Conservation (phyloP, 2,797 vertebrate species). For the Chromis chromis region DNA sequence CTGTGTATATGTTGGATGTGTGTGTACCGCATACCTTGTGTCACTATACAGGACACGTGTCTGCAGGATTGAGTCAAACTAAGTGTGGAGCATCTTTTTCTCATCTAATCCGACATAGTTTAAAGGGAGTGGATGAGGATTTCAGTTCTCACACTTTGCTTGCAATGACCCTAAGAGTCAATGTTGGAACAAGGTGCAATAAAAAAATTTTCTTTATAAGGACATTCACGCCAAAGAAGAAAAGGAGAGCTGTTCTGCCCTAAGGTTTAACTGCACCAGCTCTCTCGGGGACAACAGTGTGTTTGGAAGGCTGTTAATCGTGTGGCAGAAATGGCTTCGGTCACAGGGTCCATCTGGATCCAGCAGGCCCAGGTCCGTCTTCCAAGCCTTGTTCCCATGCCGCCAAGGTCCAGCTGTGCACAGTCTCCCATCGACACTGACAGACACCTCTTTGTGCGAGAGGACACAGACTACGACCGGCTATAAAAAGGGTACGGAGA, state of each 20-base stretch:
- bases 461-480: constrained; percentile 44
- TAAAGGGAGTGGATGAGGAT: background rate
- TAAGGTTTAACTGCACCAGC: constrained; percentile 8
- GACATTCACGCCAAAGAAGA: constrained; percentile 9
- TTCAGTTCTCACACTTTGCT: constrained; percentile 3
- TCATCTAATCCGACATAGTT: background rate
- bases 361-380: constrained; percentile 2
- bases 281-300: constrained; percentile 21
- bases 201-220: background rate
- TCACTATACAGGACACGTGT: constrained; percentile 8
- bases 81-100: background rate
- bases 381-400: constrained; percentile 57
- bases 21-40: constrained; percentile 13
- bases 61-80: background rate
- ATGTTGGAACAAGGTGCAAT: constrained; percentile 9
- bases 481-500: constrained; percentile 49
- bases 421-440: constrained; percentile 63
- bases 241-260: constrained; percentile 26
- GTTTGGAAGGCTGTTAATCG: constrained; percentile 49
- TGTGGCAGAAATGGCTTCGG: constrained; percentile 41
- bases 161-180: constrained; percentile 1
- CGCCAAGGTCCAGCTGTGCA: constrained; percentile 71
- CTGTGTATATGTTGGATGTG: constrained; percentile 33
- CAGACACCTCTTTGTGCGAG: constrained; percentile 72
- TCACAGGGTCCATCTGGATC: constrained; percentile 65